Evolutionary conservation across 1,140 invertebrate species (phyloP).

Genomic region (Drosophila pseudoobscura): DNA sequence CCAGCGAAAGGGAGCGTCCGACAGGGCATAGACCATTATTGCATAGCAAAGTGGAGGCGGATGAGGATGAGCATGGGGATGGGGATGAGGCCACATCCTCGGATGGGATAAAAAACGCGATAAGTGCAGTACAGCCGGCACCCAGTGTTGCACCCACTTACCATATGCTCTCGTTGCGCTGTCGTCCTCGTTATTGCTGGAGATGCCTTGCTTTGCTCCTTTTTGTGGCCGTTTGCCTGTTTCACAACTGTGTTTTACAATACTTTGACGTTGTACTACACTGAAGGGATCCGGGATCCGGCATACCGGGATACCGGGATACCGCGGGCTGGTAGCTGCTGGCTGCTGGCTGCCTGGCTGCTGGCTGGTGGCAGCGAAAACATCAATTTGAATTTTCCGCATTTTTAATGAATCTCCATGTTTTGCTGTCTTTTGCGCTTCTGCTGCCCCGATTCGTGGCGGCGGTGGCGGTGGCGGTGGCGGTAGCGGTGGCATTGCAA

Average conservation of each 20-base stretch:
- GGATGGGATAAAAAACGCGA: constrained; percentile 62
- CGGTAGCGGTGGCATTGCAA: constrained; percentile 18
- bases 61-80: not conserved
- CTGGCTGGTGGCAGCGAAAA: constrained; percentile 24
- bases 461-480: too few relatives aligned
- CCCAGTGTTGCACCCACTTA: constrained; percentile 50
- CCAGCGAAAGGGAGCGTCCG: not conserved
- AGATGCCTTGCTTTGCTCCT: constrained; percentile 49
- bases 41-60: constrained; percentile 7
- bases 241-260: constrained; percentile 82
- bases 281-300: constrained; percentile 34
- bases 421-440: constrained; percentile 24
- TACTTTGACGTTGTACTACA: constrained; percentile 76
- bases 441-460: not conserved
- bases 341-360: not conserved
- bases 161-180: constrained; percentile 22
- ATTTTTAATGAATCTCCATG: constrained; percentile 79
- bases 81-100: constrained; percentile 11
- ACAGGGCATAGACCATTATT: constrained; percentile 26
- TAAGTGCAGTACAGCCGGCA: constrained; percentile 52
- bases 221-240: constrained; percentile 63
- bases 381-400: constrained; percentile 76
- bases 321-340: not conserved
- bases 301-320: not conserved
- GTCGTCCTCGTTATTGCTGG: constrained; percentile 60